Percentiles rank a stretch among this genome's conserved stretches.
Evolutionary conservation across 2,888 invertebrate species (phyloP).

Genomic region (Parascotia fuliginaria): DNA sequence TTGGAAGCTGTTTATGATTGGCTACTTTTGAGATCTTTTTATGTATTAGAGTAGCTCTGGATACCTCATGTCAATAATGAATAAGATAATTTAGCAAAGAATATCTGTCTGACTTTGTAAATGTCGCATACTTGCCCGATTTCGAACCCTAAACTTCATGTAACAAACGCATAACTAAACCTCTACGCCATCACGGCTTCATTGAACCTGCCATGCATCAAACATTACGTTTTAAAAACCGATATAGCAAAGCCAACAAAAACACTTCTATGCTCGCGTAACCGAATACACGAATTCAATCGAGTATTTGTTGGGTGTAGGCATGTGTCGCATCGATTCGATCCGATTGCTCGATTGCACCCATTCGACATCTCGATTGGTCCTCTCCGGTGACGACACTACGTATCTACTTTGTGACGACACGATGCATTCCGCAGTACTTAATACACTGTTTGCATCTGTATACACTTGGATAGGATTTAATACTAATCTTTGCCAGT

Average conservation of each 20-base stretch:
- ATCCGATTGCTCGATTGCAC: conserved; percentile 60
- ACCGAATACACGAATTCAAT: conserved; percentile 1
- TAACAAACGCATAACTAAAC: too few relatives aligned
- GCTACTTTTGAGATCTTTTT: too few relatives aligned
- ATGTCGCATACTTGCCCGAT: too few relatives aligned
- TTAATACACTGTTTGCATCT: conserved; percentile 65
- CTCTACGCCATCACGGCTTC: too few relatives aligned
- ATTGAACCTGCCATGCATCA: too few relatives aligned
- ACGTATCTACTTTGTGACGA: too few relatives aligned
- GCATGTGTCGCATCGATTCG: conserved; percentile 23
- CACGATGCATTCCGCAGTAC: conserved; percentile 49
- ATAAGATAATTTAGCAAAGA: too few relatives aligned
- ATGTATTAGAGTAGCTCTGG: too few relatives aligned
- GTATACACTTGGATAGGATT: conserved; percentile 53
- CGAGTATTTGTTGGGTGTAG: conserved; percentile 9
- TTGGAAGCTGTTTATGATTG: too few relatives aligned
- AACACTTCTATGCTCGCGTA: neutral
- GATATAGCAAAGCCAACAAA: neutral
- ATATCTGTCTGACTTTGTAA: too few relatives aligned
- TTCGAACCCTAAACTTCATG: too few relatives aligned
- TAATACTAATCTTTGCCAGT: conserved; percentile 38
- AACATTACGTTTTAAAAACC: neutral
- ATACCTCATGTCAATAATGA: too few relatives aligned
- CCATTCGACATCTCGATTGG: conserved; percentile 62
- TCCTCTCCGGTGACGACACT: conserved; percentile 44